phyloP scores from a whole-genome alignment of 2,113 vertebrate genomes.

The Oncorhynchus mykiss region DNA sequence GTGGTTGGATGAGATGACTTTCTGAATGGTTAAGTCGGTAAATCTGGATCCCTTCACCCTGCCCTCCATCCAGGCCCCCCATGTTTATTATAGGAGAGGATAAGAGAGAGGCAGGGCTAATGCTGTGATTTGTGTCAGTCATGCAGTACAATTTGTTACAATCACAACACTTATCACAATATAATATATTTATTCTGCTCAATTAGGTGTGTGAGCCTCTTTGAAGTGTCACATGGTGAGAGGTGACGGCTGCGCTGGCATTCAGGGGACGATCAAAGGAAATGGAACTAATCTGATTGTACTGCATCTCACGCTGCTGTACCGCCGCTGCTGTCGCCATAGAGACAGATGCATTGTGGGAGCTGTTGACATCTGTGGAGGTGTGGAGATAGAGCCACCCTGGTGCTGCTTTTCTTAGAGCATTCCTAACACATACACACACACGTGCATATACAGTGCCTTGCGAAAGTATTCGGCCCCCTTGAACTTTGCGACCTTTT shows the following conservation, averaged over 20 bases:
- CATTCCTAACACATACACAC: neutral
- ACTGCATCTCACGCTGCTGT: slow-evolving; percentile 48
- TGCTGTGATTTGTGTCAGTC: slow-evolving; percentile 76
- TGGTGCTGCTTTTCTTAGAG: slow-evolving; percentile 20
- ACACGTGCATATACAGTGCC: neutral
- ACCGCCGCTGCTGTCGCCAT: slow-evolving; percentile 22
- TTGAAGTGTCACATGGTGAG: slow-evolving; percentile 65
- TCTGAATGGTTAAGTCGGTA: slow-evolving; percentile 74
- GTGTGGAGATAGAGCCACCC: slow-evolving; percentile 11
- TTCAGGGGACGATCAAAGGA: slow-evolving; percentile 59
- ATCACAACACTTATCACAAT: slow-evolving; percentile 71
- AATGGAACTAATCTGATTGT: slow-evolving; percentile 75
- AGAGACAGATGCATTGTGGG: slow-evolving; percentile 45
- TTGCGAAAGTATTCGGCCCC: too few relatives aligned
- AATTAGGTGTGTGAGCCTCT: slow-evolving; percentile 69
- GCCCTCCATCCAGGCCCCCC: slow-evolving; percentile 42
- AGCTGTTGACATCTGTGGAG: slow-evolving; percentile 17
- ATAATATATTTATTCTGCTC: slow-evolving; percentile 79
- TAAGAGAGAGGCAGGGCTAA: slow-evolving; percentile 70
- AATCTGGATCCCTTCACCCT: slow-evolving; percentile 47
- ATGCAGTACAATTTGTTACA: slow-evolving; percentile 73
- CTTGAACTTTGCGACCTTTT: too few relatives aligned
- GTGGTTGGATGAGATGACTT: slow-evolving; percentile 74
- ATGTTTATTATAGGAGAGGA: slow-evolving; percentile 69
- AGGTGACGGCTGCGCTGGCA: slow-evolving; percentile 29